Evolutionary conservation across 92 coral and sea anemone genomes (phyloP), one percentile per base, ranked within the genome.

Genomic region (Zoanthus sociatus): DNA sequence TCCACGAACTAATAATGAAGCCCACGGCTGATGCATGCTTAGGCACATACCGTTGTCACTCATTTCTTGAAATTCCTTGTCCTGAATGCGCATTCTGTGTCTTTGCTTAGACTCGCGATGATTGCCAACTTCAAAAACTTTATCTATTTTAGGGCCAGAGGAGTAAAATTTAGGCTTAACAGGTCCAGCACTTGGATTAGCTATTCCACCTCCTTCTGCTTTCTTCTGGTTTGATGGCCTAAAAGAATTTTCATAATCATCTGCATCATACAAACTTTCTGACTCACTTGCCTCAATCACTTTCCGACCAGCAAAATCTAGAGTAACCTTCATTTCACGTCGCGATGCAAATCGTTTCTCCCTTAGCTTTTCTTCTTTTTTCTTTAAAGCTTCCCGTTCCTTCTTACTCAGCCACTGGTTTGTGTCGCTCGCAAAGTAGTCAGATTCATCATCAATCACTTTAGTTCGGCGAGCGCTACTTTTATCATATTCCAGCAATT

Each of bases 11-110:
- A 97, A 90, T 42, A 97, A 92, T 13, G 99, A 97, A 18, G 99
- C 99, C 99, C 99, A 97, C 0, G 99, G 99, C 87, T 97, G 99
- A 73, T 97, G 99, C 99, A 97, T 97, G 56, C 99, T 97, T 6
- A 97, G 73, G 21, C 99, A 97, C 93, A 90, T 69, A 17, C 99
- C 99, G 3, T 82, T 86, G 71, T 97, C 99, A 42, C 94, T 91
- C 99, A 97, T 97, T 91, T 97, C 98, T 79, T 93, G 97, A 46
- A 97, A 83, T 73, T 95, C 99, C 68, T 94, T 95, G 89, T 97
- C 99, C 76, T 97, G 99, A 81, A 97, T 86, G 3, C 99, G 92
- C 71, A 92, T 64, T 30, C 87, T 86, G 3, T 78, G 87, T 11
- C 87, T 50, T 71, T 71, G 82, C 71, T 91, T 92, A 61, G 16